Evolutionary conservation across 2,888 invertebrate genomes (phyloP), one percentile per base, ranked within the genome.

Genomic region (Drosophila niveifrons): DNA sequence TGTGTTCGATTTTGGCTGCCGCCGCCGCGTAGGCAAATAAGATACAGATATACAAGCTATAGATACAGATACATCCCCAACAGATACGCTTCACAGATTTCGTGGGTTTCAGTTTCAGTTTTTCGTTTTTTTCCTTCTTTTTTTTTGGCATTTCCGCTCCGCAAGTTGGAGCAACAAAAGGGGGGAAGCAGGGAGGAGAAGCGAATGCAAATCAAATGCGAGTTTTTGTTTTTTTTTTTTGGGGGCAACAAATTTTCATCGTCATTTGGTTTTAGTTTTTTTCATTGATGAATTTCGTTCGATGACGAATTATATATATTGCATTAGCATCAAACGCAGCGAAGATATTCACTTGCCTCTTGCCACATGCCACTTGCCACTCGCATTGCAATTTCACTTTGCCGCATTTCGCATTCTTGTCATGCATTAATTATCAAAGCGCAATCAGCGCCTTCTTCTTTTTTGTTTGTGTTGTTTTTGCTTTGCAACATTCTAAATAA

Each of bases 341-440:
- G n/a, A n/a, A n/a, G 6, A 23, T 23, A 23, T 23, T 23, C 23
- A 23, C 23, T 23, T 23, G 23, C 23, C 23, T 4, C 18, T 18
- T 18, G 18, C 18, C 23, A 0, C 23, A 4, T 23, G 23, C 23
- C 23, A 6, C 23, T 23, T 23, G 23, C 23, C 23, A 6, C 28
- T 51, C n/a, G 17, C 34, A 36, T 8, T 47, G 41, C 51, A 7
- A 67, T 55, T 56, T 59, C 55, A 31, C 53, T 28, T 48, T 44
- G 9, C 39, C 11, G 47, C 59, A 59, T 59, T 74, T 76, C 75
- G 73, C 90, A 90, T 91, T 89, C 87, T 80, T 86, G 75, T 72
- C 75, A 77, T 78, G 86, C 88, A 89, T 85, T 86, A 88, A 89
- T 90, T 90, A 90, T 90, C 90, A 81, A 76, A 78, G 69, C 80